Base-by-base conservation (phyloP, 1,140 invertebrate genomes). In the Psix sp. region DNA sequence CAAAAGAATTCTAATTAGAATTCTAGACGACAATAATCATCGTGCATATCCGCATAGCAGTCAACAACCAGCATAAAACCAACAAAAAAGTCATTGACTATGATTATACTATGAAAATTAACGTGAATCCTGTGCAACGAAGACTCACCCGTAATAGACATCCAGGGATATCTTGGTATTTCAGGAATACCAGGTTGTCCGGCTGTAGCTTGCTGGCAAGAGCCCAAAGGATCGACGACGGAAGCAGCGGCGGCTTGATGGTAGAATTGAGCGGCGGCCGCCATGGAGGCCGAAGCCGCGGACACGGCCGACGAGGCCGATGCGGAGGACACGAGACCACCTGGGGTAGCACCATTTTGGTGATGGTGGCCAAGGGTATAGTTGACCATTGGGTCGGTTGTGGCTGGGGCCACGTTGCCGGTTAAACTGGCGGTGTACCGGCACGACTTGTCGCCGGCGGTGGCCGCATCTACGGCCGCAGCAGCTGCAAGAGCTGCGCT, bases 111-210 rank as follows among this genome's bases (percentile, higher is more conserved):
- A 24, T 24, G 21, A 24, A 4, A 7, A 24, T 4, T 24, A 24
- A 3, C 21, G 7, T 24, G 21, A 29, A 40, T 9, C 16, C 14
- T n/a, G 18, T 90, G 40, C 46, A 9, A 3, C 11, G 20, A 13
- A 26, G 38, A 91, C 91, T 93, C 91, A 97, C 96, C 96, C 89
- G 95, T 96, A 85, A 97, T 95, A 76, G 95, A 95, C 95, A 97
- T 97, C 96, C 96, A 97, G n/a, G 96, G 95, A 86, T 97, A 97
- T 81, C 95, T 90, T 10, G 95, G 95, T 80, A 96, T 94, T 86
- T 95, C 94, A 20, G 94, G 94, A 76, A 94, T 92, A 45, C 90
- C 87, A 78, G 93, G 91, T 88, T 93, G 89, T 78, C 92, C 89
- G 76, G 92, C 87, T 20, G 91, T 87, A 16, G 90, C 90, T 80